A percentile compares a stretch with the other conserved stretches of the same genome.
These are phyloP conservation scores for Idris sp. DNA, from an alignment of 1,140 invertebrate species.

Conservation along the genomic window DNA sequence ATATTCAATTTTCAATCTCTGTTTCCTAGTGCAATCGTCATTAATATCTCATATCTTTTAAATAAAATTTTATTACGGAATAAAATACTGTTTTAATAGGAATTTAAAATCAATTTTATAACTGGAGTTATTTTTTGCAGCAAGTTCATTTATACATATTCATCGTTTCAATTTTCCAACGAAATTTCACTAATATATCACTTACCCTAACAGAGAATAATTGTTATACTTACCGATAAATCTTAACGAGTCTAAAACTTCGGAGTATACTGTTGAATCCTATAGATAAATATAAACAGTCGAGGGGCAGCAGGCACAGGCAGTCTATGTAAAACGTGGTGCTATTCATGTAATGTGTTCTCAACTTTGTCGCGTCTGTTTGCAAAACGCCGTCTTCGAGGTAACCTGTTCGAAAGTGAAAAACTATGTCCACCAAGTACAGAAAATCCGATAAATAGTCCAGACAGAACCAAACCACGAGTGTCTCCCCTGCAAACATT, in stretches of 20 bases:
- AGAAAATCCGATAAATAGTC: constrained; percentile 98
- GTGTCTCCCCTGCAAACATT: constrained; percentile 85
- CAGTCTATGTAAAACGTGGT: constrained; percentile 99
- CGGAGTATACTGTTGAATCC: constrained; percentile 98
- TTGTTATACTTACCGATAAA: constrained; percentile 84
- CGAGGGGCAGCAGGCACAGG: constrained; percentile 96
- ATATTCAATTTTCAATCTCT: too few relatives aligned
- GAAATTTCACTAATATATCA: neutral
- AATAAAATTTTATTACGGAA: too few relatives aligned
- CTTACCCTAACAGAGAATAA: neutral
- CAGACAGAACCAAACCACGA: constrained; percentile 96
- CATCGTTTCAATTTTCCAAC: too few relatives aligned
- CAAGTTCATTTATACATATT: too few relatives aligned
- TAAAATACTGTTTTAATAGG: too few relatives aligned
- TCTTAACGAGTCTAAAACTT: constrained; percentile 98
- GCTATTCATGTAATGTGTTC: constrained; percentile 98
- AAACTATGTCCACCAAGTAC: constrained; percentile 96
- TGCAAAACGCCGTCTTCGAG: constrained; percentile 97
- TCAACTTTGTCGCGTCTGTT: constrained; percentile 94
- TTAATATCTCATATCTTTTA: too few relatives aligned
- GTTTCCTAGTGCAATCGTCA: too few relatives aligned
- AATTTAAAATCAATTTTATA: too few relatives aligned
- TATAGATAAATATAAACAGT: constrained; percentile 98
- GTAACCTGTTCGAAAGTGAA: constrained; percentile 98
- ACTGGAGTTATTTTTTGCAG: too few relatives aligned